Percentiles rank a stretch among this genome's conserved stretches.
Evolutionary conservation across 1,140 invertebrate species (phyloP).

Genomic region (Megathymus violae): DNA sequence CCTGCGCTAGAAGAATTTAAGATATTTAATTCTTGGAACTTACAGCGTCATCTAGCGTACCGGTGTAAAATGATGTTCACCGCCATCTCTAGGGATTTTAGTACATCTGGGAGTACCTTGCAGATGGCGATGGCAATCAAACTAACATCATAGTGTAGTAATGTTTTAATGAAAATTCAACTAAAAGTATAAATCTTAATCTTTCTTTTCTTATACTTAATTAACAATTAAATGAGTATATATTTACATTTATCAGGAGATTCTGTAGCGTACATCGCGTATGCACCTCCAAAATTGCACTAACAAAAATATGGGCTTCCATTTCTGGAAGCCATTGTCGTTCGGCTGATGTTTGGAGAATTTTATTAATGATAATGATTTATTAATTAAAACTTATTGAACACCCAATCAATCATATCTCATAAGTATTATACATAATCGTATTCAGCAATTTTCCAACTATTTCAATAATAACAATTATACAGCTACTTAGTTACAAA

Average conservation of each 20-base stretch:
- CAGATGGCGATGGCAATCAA: constrained; percentile 40
- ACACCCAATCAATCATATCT: no score
- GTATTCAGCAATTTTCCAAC: no score
- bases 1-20: no score
- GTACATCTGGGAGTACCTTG: not conserved
- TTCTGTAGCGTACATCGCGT: constrained; percentile 38
- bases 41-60: constrained; percentile 7
- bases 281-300: constrained; percentile 71
- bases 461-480: no score
- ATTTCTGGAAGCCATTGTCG: constrained; percentile 44
- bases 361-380: no score
- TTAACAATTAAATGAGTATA: constrained; percentile 77
- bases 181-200: constrained; percentile 84
- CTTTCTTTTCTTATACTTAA: constrained; percentile 83
- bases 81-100: constrained; percentile 16
- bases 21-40: no score
- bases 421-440: no score
- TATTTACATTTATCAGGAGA: constrained; percentile 70
- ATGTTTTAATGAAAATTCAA: constrained; percentile 83
- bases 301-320: constrained; percentile 77
- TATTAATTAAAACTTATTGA: no score
- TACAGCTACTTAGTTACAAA: no score
- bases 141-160: constrained; percentile 44
- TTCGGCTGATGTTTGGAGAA: constrained; percentile 49
- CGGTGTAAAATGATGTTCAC: not conserved